phyloP scores from a whole-genome alignment of 2,113 vertebrate genomes.

The Sprattus sprattus region DNA sequence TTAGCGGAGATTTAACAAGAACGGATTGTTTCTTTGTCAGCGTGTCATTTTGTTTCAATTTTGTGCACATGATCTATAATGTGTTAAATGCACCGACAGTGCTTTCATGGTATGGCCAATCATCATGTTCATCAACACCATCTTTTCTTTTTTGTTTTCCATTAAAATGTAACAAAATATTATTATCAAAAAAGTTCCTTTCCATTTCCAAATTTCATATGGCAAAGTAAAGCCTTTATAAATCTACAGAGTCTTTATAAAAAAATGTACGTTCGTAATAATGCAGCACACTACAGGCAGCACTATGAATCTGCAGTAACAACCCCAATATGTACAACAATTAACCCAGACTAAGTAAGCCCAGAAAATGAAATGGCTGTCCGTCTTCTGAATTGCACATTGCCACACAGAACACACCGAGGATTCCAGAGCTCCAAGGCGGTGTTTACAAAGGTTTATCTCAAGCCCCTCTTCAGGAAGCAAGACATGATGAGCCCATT shows the following conservation, averaged over 20 bases:
- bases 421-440: constrained; percentile 59
- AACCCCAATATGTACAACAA: not conserved
- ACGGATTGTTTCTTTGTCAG: not conserved
- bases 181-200: not conserved
- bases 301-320: not conserved
- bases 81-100: not conserved
- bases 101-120: not conserved
- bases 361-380: not conserved
- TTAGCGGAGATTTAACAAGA: not conserved
- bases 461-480: constrained; percentile 75
- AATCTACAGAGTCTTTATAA: constrained; percentile 34
- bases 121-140: not conserved
- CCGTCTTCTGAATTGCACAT: not conserved
- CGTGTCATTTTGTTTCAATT: not conserved
- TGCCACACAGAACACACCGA: constrained; percentile 38
- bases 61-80: not conserved
- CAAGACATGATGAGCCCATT: constrained; percentile 22
- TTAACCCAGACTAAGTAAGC: not conserved
- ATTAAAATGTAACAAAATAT: not conserved
- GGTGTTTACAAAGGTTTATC: constrained; percentile 82
- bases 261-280: not conserved
- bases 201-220: not conserved
- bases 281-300: not conserved
- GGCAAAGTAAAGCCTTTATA: not conserved
- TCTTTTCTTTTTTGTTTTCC: not conserved